Evolutionary conservation across 2,797 vertebrate species (phyloP).

Genomic region (Merluccius polli): DNA sequence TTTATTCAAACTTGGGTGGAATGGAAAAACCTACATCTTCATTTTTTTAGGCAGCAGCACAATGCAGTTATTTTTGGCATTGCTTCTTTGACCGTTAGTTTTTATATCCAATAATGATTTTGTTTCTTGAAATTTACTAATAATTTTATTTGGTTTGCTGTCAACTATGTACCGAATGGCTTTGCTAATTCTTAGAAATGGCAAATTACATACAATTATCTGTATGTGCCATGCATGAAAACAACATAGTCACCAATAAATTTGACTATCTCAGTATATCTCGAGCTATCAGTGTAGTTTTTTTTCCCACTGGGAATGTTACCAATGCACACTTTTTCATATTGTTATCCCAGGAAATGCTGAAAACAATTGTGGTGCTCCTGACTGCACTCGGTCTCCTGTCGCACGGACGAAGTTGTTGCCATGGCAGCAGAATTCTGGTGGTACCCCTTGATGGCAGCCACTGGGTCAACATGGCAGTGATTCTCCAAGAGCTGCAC

Average conservation of each 20-base stretch:
- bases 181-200: background rate
- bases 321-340: background rate
- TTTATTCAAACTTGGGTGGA: background rate
- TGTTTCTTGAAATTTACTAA: no score
- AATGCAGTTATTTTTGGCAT: no score
- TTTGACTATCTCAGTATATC: background rate
- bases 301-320: no score
- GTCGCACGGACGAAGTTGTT: slow-evolving; percentile 13
- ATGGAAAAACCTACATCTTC: background rate
- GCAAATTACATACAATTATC: background rate
- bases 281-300: no score
- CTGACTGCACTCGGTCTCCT: slow-evolving; percentile 37
- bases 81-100: no score
- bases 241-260: background rate
- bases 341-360: slow-evolving; percentile 40
- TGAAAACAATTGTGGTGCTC: background rate
- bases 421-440: slow-evolving; percentile 56
- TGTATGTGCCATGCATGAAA: background rate
- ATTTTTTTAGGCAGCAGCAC: no score
- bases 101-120: no score
- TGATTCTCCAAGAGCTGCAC: slow-evolving; percentile 59
- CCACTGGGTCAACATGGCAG: slow-evolving; percentile 71
- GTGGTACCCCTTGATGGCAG: slow-evolving; percentile 64
- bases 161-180: no score
- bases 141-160: no score